These are phyloP conservation scores for Dendroctonus ponderosae DNA, from an alignment of 1,140 invertebrate genomes.

Conservation along the genomic window DNA sequence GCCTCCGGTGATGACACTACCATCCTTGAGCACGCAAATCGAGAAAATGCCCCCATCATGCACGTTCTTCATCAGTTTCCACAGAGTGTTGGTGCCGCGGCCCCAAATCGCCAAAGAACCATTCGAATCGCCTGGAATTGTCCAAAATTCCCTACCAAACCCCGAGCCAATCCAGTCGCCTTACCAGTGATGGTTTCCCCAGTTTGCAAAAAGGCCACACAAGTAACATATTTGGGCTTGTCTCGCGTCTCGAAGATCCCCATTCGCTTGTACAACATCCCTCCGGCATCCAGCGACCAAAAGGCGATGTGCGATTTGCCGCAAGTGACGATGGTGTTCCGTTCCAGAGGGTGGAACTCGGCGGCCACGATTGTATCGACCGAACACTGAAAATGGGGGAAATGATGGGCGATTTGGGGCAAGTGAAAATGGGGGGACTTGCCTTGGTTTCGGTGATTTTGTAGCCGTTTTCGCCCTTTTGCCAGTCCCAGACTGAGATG, in stretches of 20 bases:
- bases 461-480: slow-evolving; percentile 76
- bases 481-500: slow-evolving; percentile 93
- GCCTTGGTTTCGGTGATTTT: slow-evolving; percentile 92
- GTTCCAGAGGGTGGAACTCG: slow-evolving; percentile 90
- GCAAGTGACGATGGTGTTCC: slow-evolving; percentile 84
- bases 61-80: slow-evolving; percentile 59
- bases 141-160: background rate
- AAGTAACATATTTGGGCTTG: slow-evolving; percentile 92
- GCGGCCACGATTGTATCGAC: slow-evolving; percentile 87
- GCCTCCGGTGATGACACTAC: slow-evolving; percentile 77
- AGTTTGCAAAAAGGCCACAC: slow-evolving; percentile 82
- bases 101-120: slow-evolving; percentile 88
- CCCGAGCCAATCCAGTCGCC: background rate
- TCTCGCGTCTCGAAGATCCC: slow-evolving; percentile 89
- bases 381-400: slow-evolving; percentile 68
- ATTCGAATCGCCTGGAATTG: slow-evolving; percentile 65
- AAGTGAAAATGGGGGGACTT: slow-evolving; percentile 18
- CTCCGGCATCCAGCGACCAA: slow-evolving; percentile 83
- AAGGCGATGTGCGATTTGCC: slow-evolving; percentile 90
- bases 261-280: slow-evolving; percentile 80
- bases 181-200: slow-evolving; percentile 72
- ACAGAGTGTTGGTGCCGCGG: slow-evolving; percentile 66
- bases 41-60: slow-evolving; percentile 89
- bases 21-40: slow-evolving; percentile 81
- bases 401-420: slow-evolving; percentile 3